These are phyloP conservation scores for Melanophora roralis DNA, from an alignment of 2,888 invertebrate genomes.

Conservation along the genomic window DNA sequence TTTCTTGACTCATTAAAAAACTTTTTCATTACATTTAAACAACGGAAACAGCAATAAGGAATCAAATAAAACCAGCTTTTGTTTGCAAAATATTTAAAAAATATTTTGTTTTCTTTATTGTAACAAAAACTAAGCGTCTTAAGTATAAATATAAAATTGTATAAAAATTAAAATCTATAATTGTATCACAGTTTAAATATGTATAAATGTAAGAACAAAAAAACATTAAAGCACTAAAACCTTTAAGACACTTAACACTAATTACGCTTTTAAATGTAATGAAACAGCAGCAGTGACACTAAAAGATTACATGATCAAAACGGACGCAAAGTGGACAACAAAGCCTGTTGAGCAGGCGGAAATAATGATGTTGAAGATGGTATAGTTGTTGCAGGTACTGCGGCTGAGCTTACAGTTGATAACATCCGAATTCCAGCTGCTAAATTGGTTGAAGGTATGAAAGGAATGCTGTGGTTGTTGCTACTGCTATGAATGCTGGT, in stretches of 20 bases:
- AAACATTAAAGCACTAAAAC: conserved; percentile 45
- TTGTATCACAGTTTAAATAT: conserved; percentile 58
- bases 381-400: conserved; percentile 42
- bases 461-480: conserved; percentile 56
- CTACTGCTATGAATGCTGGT: conserved; percentile 2
- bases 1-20: not conserved
- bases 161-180: conserved; percentile 51
- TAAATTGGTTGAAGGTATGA: conserved; percentile 57
- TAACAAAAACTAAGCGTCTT: conserved; percentile 18
- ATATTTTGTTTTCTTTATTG: conserved; percentile 30
- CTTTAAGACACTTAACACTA: conserved; percentile 45
- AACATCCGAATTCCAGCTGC: conserved; percentile 64
- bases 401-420: conserved; percentile 57
- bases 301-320: conserved; percentile 61
- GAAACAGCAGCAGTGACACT: too few species aligned
- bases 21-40: not conserved
- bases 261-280: conserved; percentile 45
- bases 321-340: conserved; percentile 70
- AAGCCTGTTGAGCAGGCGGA: conserved; percentile 71
- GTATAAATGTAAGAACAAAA: not conserved
- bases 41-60: conserved; percentile 3
- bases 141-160: conserved; percentile 24
- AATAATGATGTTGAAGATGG: conserved; percentile 55
- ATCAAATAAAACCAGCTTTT: conserved; percentile 36
- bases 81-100: conserved; percentile 32